phyloP scores from a whole-genome alignment of 2,113 vertebrate genomes.

The Drymodes brunneopygia region DNA sequence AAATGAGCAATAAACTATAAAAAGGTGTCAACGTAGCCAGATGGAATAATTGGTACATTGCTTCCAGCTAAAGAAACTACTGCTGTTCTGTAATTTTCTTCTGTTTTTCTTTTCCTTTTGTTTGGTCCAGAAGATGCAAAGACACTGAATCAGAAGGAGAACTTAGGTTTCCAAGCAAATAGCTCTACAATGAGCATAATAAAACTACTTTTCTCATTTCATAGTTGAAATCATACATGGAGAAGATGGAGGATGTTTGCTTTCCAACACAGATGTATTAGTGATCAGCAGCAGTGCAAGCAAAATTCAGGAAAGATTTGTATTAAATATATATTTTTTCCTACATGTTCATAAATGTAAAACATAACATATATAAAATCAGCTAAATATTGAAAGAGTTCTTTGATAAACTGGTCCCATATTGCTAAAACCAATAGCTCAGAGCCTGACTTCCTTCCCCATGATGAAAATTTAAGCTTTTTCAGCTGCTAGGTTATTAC shows the following conservation, averaged over 20 bases:
- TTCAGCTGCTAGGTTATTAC: background rate
- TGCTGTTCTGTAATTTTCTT: background rate
- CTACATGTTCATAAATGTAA: background rate
- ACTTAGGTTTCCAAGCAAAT: background rate
- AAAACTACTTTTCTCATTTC: background rate
- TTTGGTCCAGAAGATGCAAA: background rate
- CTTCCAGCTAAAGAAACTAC: constrained; percentile 18
- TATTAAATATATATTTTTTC: background rate
- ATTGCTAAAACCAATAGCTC: background rate
- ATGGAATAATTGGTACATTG: background rate
- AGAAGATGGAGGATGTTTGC: background rate
- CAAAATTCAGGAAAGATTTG: background rate
- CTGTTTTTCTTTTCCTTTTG: background rate
- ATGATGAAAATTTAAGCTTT: background rate
- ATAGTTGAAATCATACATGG: background rate
- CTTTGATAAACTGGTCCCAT: background rate
- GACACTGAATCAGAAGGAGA: background rate
- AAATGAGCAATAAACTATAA: background rate
- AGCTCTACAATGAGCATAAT: background rate
- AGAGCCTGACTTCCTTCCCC: background rate
- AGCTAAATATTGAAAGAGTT: background rate
- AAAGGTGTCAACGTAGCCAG: background rate
- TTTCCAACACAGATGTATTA: background rate
- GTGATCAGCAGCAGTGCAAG: background rate
- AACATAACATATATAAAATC: background rate